Base-by-base conservation (phyloP, 2,797 vertebrate species). In the Tolypeutes matacus region DNA sequence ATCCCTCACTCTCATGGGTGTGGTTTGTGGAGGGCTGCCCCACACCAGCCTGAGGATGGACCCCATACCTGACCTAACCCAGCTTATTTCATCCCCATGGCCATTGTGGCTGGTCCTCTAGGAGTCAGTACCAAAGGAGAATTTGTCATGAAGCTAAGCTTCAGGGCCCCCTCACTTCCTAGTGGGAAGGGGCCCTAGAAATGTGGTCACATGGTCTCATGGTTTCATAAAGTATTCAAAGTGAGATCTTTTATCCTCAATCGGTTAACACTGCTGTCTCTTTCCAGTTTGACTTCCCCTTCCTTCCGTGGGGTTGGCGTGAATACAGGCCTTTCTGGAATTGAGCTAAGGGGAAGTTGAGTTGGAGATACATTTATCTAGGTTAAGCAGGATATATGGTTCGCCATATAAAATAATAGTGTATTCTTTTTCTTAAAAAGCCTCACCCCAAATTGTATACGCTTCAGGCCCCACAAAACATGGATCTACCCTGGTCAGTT, bases 141-240 rank as follows among this genome's bases (percentile, higher is more conserved):
- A 34, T 3, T 15, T 14, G 2, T 4, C 1, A 5, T 11, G 53
- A 75, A 20, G 67, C 15, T 1, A 8, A 39, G 67, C 20, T 0
- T 31, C 29, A 0, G 12, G 7, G 21, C 34, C 10, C 20, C 17
- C 56, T 42, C 17, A 6, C n/a, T 56, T 77, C 64, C 88, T 10
- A 21, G 42, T 7, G 15, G 27, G 69, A n/a, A 49, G 0, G 69
- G 20, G 18, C 60, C 65, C 58, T 5, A 5, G 27, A 67, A 17
- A 1, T 0, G n/a, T 21, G 84, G 14, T n/a, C 31, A 1, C 14
- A 3, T 8, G 67, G 46, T 12, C 2, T 1, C 1, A 34, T 31
- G 70, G 20, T 69, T 86, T 4, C 27, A 10, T 3, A 49, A 86
- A 51, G n/a, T 49, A 92, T 85, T 85, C 84, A 21, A 23, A 82